Conservation (phyloP, 2,113 vertebrate genomes). For the Cinclus cinclus region DNA sequence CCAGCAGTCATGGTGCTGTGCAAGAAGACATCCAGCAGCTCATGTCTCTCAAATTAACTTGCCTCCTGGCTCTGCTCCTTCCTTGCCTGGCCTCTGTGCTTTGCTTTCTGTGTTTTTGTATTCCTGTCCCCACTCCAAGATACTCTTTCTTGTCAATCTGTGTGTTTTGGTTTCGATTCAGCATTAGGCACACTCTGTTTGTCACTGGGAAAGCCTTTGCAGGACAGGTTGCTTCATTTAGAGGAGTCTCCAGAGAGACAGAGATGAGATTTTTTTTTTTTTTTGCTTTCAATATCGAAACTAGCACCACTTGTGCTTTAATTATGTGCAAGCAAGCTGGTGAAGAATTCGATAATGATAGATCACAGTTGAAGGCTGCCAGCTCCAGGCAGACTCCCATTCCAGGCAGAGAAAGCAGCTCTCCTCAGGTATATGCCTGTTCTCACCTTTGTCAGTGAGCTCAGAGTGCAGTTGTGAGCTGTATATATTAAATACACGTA, state of each 20-base stretch:
- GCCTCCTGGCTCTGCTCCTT: neutral
- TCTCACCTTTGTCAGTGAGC: neutral
- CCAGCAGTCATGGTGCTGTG: neutral
- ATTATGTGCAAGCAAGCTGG: neutral
- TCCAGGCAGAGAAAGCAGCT: neutral
- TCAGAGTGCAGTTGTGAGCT: neutral
- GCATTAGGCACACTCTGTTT: neutral
- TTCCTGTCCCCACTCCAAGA: neutral
- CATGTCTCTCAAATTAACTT: neutral
- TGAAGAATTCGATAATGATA: neutral
- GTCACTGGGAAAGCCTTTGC: neutral
- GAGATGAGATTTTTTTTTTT: neutral
- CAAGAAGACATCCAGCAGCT: neutral
- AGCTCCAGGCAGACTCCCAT: neutral
- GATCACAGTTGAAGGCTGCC: neutral
- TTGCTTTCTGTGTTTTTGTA: neutral
- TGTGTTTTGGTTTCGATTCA: neutral
- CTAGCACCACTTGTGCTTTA: neutral
- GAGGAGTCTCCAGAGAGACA: conserved; percentile 1
- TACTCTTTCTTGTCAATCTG: neutral
- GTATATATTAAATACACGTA: neutral
- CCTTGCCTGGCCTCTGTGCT: neutral
- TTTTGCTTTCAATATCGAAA: neutral
- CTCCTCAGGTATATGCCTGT: neutral
- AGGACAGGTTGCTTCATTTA: neutral